A percentile compares a stretch with the other conserved stretches of the same genome.
These are phyloP conservation scores for Arnoldichthys spilopterus DNA, from an alignment of 2,797 vertebrate genomes.

Conservation along the genomic window DNA sequence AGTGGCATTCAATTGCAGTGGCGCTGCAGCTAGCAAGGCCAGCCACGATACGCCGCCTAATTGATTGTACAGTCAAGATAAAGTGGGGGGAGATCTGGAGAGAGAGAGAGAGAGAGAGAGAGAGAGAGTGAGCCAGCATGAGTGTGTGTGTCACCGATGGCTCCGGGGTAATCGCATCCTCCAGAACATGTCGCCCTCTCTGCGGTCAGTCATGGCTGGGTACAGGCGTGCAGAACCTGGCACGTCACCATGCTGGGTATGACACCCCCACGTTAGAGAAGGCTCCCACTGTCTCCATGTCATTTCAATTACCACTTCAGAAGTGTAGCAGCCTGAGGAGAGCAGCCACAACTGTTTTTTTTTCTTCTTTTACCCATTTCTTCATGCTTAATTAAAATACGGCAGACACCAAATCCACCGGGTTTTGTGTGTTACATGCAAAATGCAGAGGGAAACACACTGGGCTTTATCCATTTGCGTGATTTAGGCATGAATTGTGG, in stretches of 20 bases:
- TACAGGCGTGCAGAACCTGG: conserved; percentile 60
- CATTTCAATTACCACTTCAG: conserved; percentile 75
- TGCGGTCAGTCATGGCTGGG: conserved; percentile 72
- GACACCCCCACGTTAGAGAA: conserved; percentile 76
- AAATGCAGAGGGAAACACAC: not conserved
- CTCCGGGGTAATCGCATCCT: conserved; percentile 76
- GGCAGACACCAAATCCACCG: conserved; percentile 21
- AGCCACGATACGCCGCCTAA: conserved; percentile 70
- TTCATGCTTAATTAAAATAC: conserved; percentile 51
- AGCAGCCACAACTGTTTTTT: conserved; percentile 31
- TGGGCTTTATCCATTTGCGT: not conserved
- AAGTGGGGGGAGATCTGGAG: too few relatives aligned
- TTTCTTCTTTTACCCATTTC: conserved; percentile 32
- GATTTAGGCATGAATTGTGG: not conserved
- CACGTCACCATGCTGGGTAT: conserved; percentile 64
- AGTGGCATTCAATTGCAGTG: conserved; percentile 29
- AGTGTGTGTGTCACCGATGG: conserved; percentile 69
- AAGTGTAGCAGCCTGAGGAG: conserved; percentile 56
- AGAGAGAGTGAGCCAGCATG: conserved; percentile 27
- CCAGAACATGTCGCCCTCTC: conserved; percentile 68
- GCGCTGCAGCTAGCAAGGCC: conserved; percentile 53
- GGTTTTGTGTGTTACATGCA: not conserved
- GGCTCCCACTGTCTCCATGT: conserved; percentile 76
- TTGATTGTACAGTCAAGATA: conserved; percentile 79
- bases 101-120: conserved; percentile 10